These are phyloP conservation scores for Macrosiphum euphorbiae DNA, from an alignment of 2,888 invertebrate genomes.

Conservation along the genomic window DNA sequence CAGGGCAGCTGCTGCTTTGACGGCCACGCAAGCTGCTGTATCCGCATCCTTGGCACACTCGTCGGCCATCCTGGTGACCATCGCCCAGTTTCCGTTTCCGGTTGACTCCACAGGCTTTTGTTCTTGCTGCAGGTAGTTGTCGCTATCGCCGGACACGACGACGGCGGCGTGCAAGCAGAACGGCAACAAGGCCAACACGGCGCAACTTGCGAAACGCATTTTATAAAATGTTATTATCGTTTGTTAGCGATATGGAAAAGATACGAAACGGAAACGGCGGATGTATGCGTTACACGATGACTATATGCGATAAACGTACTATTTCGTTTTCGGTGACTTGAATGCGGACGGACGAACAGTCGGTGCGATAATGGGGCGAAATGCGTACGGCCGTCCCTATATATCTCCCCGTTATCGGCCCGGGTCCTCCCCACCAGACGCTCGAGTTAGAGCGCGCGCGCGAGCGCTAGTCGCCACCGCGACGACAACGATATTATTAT, in stretches of 20 bases:
- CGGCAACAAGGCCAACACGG: constrained; percentile 30
- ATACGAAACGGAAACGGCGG: not conserved
- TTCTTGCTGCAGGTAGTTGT: not conserved
- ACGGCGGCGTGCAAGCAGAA: constrained; percentile 34
- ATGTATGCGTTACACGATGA: not conserved
- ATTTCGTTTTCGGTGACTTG: not conserved
- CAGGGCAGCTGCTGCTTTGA: constrained; percentile 74
- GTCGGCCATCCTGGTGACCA: constrained; percentile 67
- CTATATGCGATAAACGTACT: not conserved
- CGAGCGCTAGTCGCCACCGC: not conserved
- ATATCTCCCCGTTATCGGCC: constrained; percentile 44
- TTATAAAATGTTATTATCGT: not conserved
- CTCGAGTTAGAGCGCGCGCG: not conserved
- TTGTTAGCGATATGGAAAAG: not conserved
- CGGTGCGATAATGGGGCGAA: constrained; percentile 48
- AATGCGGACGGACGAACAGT: constrained; percentile 16
- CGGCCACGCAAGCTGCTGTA: constrained; percentile 74
- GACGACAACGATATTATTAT: not conserved
- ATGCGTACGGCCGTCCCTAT: constrained; percentile 44
- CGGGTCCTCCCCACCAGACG: constrained; percentile 38
- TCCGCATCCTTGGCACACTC: constrained; percentile 70
- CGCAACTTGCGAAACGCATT: constrained; percentile 52
- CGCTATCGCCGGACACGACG: not conserved
- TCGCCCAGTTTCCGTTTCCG: constrained; percentile 56
- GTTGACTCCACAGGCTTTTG: not conserved